Evolutionary conservation across 2,797 vertebrate genomes (phyloP).

Genomic region (Karalla daura): DNA sequence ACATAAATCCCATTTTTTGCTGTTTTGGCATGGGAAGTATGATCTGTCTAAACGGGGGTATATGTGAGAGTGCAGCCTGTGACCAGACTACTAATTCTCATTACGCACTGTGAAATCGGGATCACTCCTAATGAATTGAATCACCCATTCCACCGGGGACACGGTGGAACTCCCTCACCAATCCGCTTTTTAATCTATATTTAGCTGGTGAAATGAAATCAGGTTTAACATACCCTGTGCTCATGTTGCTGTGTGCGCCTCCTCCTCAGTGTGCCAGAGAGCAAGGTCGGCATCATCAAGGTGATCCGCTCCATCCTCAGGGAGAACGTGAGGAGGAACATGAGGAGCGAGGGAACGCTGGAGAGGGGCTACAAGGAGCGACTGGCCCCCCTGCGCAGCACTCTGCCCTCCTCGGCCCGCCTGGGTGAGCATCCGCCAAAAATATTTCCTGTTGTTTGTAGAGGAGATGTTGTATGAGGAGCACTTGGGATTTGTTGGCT

Average conservation of each 20-base stretch:
- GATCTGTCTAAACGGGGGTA: background rate
- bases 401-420: conserved; percentile 88
- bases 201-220: conserved; percentile 42
- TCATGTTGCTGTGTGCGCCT: conserved; percentile 30
- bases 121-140: conserved; percentile 63
- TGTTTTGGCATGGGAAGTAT: conserved; percentile 6
- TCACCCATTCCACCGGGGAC: conserved; percentile 46
- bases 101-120: conserved; percentile 53
- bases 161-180: conserved; percentile 4
- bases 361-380: conserved; percentile 88
- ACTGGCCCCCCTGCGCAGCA: conserved; percentile 85
- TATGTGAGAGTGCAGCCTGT: conserved; percentile 29
- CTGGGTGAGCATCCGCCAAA: conserved; percentile 88
- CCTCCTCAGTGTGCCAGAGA: conserved; percentile 87
- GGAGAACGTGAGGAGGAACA: conserved; percentile 90
- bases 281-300: conserved; percentile 92
- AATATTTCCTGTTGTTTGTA: background rate
- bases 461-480: background rate
- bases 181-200: conserved; percentile 42
- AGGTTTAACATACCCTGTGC: conserved; percentile 10
- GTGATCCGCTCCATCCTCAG: conserved; percentile 94
- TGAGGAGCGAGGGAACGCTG: conserved; percentile 83
- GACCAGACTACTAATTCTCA: conserved; percentile 48
- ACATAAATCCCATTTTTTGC: background rate
- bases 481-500: background rate